Conservation (phyloP, 2,113 vertebrate genomes). For the Onychostoma macrolepis region DNA sequence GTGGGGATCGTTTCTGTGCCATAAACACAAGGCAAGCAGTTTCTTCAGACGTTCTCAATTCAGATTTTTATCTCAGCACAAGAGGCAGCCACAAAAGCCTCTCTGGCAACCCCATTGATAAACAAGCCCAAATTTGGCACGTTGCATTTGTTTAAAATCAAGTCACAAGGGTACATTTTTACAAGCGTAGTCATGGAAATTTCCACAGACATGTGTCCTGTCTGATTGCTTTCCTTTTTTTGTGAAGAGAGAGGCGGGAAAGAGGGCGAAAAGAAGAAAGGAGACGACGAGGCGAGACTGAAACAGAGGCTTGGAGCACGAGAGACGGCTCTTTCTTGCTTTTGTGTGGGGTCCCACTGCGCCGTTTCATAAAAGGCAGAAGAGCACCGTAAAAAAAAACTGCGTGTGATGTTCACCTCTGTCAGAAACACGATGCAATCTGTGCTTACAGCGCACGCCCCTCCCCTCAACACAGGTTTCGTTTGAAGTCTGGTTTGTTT, state of each 20-base stretch:
- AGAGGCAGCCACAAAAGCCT: slow-evolving; percentile 51
- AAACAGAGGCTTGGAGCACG: slow-evolving; percentile 33
- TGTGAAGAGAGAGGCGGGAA: slow-evolving; percentile 43
- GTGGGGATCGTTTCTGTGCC: slow-evolving; percentile 53
- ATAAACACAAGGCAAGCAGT: slow-evolving; percentile 49
- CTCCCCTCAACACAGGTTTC: slow-evolving; percentile 56
- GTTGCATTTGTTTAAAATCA: slow-evolving; percentile 66
- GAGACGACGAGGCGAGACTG: slow-evolving; percentile 26
- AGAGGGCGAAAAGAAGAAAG: slow-evolving; percentile 53
- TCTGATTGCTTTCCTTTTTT: slow-evolving; percentile 66
- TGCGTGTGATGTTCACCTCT: slow-evolving; percentile 49
- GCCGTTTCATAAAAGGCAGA: slow-evolving; percentile 52
- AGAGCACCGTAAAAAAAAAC: slow-evolving; percentile 46
- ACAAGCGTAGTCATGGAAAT: slow-evolving; percentile 65
- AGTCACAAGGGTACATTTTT: slow-evolving; percentile 64
- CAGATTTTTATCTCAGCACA: slow-evolving; percentile 52
- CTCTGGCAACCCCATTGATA: slow-evolving; percentile 55
- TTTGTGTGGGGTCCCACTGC: slow-evolving; percentile 49
- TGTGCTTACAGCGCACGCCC: slow-evolving; percentile 22
- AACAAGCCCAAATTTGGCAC: slow-evolving; percentile 57
- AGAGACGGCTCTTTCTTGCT: slow-evolving; percentile 52
- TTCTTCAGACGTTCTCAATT: slow-evolving; percentile 38
- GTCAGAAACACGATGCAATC: slow-evolving; percentile 44
- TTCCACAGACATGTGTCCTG: slow-evolving; percentile 63
- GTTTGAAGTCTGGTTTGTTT: slow-evolving; percentile 72